A percentile compares a stretch with the other conserved stretches of the same genome.
phyloP scores from a whole-genome alignment of 2,888 invertebrate species.

The Conops quadrifasciatus region DNA sequence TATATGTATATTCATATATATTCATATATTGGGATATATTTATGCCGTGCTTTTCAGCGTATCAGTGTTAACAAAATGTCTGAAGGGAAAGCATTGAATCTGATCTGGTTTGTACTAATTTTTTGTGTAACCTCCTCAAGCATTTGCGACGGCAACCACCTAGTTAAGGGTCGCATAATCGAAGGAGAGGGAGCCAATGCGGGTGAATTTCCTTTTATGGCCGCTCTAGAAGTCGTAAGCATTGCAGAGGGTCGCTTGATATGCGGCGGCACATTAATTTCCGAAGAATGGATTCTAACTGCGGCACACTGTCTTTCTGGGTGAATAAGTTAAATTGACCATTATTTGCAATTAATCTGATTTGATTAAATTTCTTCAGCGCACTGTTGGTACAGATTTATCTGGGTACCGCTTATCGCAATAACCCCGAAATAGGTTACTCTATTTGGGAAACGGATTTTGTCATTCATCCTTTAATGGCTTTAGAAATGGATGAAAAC shows the following conservation, averaged over 20 bases:
- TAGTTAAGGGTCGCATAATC: not conserved
- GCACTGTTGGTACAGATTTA: not conserved
- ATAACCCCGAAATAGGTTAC: not conserved
- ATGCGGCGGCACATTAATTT: not conserved
- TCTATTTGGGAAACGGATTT: not conserved
- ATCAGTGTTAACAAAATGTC: not conserved
- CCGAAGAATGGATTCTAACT: not conserved
- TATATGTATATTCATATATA: no score
- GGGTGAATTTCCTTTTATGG: conserved; percentile 6
- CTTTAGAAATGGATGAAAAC: not conserved
- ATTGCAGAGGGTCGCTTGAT: not conserved
- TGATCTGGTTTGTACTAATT: not conserved
- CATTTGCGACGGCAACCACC: no score
- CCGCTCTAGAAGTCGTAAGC: not conserved
- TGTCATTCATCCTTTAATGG: not conserved
- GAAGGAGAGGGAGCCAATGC: not conserved
- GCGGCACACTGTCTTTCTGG: not conserved
- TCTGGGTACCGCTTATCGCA: not conserved
- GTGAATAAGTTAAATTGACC: not conserved
- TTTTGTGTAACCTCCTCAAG: not conserved
- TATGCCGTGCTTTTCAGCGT: not conserved
- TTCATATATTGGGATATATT: no score
- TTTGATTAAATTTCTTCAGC: not conserved
- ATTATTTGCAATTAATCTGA: not conserved
- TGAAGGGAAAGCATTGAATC: not conserved